Evolutionary conservation across 2,113 vertebrate genomes (phyloP).

Genomic region (Porphyrio hochstetteri): DNA sequence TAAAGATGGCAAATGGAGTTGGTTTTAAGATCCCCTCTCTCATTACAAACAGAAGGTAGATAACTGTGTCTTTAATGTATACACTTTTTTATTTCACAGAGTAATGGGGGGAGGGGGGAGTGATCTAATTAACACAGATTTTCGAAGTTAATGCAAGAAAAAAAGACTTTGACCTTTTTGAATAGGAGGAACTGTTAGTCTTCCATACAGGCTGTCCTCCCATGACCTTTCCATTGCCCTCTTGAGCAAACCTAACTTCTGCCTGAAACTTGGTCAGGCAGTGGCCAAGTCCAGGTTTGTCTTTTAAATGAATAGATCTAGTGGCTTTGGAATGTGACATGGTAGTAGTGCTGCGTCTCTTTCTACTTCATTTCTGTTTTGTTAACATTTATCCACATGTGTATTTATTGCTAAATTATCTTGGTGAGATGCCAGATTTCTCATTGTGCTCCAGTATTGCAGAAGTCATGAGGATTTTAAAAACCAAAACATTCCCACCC

Average conservation of each 20-base stretch:
- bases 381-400: not conserved
- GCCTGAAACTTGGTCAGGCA: not conserved
- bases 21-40: not conserved
- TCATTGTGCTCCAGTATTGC: conserved; percentile 21
- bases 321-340: not conserved
- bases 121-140: not conserved
- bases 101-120: not conserved
- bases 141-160: not conserved
- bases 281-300: not conserved
- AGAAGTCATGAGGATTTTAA: conserved; percentile 38
- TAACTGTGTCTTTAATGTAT: not conserved
- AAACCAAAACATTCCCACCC: conserved; percentile 37
- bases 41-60: not conserved
- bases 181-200: not conserved
- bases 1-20: not conserved
- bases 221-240: not conserved
- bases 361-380: conserved; percentile 24
- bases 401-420: conserved; percentile 35
- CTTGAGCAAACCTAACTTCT: not conserved
- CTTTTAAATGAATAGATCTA: not conserved
- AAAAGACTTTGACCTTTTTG: not conserved
- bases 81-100: not conserved
- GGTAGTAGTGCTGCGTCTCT: not conserved
- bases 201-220: not conserved
- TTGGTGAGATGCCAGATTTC: not conserved